These are phyloP conservation scores for Phymorhynchus buccinoides DNA, from an alignment of 1,140 invertebrate genomes.

Conservation along the genomic window DNA sequence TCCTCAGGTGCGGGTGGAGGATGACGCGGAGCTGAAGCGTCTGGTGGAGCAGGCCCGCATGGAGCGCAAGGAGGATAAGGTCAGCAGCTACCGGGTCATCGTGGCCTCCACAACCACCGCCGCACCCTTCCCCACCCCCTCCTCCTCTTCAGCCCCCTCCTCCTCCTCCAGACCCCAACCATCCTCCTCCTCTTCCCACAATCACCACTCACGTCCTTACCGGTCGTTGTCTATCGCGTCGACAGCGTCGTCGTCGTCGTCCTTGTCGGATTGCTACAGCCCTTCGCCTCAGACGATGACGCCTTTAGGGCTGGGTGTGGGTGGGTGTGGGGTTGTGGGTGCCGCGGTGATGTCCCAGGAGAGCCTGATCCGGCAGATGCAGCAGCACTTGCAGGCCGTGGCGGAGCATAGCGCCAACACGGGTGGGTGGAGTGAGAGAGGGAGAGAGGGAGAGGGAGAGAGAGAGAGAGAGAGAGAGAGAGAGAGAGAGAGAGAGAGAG, in stretches of 20 bases:
- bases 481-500: too few species aligned
- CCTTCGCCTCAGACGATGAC: neutral
- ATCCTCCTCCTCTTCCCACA: constrained; percentile 72
- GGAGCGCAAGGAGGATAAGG: constrained; percentile 75
- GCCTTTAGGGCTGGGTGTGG: too few species aligned
- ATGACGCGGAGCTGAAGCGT: constrained; percentile 59
- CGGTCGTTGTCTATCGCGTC: neutral
- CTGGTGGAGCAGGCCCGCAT: constrained; percentile 56
- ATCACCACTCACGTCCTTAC: constrained; percentile 56
- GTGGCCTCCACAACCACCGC: constrained; percentile 78
- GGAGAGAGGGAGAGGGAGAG: neutral
- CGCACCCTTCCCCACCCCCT: constrained; percentile 71
- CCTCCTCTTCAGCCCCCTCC: too few species aligned
- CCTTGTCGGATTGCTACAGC: neutral
- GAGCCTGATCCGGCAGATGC: constrained; percentile 19
- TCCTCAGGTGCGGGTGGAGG: constrained; percentile 59
- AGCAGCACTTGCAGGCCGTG: constrained; percentile 28
- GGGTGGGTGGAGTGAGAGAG: constrained; percentile 69
- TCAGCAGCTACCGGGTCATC: constrained; percentile 75
- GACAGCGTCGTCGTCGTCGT: neutral
- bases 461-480: too few species aligned
- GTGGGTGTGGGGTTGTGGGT: too few species aligned
- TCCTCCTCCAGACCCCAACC: constrained; percentile 77
- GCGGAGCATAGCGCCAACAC: constrained; percentile 10
- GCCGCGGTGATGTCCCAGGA: neutral